Conservation (phyloP, 2,113 vertebrate species). For the Tricholaema leucomelas region DNA sequence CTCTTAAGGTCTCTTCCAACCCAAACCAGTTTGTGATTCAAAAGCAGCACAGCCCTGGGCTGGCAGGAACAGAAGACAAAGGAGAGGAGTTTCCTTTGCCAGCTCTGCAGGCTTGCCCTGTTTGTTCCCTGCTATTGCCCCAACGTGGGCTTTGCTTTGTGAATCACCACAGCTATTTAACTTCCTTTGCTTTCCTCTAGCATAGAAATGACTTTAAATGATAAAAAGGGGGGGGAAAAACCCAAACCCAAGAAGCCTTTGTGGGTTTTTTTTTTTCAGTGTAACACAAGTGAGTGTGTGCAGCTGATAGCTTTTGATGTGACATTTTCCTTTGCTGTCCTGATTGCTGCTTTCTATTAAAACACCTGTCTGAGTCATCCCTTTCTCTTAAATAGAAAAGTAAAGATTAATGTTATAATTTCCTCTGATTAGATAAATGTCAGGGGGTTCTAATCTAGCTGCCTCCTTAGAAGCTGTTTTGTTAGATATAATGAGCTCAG, state of each 20-base stretch:
- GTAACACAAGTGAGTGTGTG: fast-evolving
- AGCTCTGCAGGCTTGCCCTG: neutral
- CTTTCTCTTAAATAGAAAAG: neutral
- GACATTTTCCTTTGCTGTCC: neutral
- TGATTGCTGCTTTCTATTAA: neutral
- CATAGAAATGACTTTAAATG: neutral
- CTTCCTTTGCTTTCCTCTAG: neutral
- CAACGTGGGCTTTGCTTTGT: neutral
- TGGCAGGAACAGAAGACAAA: neutral
- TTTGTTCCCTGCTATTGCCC: neutral
- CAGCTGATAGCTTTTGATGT: neutral
- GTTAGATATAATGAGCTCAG: neutral
- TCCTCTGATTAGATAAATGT: slow-evolving; percentile 24
- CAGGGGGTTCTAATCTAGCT: neutral
- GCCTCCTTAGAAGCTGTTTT: neutral
- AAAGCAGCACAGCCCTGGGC: neutral
- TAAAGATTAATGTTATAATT: neutral
- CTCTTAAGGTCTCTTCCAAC: too few species aligned
- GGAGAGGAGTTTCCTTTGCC: neutral
- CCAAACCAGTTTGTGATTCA: fast-evolving
- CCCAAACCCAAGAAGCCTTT: neutral
- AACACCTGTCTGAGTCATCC: slow-evolving; percentile 29
- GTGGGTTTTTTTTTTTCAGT: neutral
- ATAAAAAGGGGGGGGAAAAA: neutral
- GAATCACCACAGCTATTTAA: neutral